Percentiles rank a stretch among this genome's conserved stretches.
Conservation (phyloP, 2,113 vertebrate species). For the Clarias magur region DNA sequence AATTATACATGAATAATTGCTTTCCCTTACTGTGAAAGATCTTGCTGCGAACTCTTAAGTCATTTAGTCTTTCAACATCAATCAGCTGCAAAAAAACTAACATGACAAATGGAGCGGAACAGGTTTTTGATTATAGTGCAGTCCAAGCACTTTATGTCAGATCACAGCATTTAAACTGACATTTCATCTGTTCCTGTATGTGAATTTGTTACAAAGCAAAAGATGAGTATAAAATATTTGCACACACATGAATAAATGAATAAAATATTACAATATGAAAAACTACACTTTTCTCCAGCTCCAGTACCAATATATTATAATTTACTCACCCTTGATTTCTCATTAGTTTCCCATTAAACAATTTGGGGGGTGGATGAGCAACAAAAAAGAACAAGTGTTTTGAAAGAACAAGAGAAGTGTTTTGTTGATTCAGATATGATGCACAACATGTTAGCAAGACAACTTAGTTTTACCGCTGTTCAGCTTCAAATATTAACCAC, state of each 20-base stretch:
- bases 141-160: background rate
- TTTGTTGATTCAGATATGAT: background rate
- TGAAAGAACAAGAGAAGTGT: background rate
- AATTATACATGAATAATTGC: slow-evolving; percentile 4
- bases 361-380: background rate
- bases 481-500: background rate
- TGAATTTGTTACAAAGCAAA: background rate
- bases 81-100: background rate
- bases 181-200: background rate
- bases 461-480: background rate
- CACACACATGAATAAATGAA: background rate
- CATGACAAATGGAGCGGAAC: background rate
- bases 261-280: background rate
- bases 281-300: background rate
- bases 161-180: background rate
- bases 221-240: background rate
- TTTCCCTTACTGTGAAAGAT: background rate
- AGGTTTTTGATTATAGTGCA: background rate
- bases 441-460: background rate
- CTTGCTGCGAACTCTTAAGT: slow-evolving; percentile 17
- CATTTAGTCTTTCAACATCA: slow-evolving; percentile 5
- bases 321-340: background rate
- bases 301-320: background rate
- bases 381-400: background rate
- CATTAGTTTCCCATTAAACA: background rate